Evolutionary conservation across 2,797 vertebrate species (phyloP).

Genomic region (Vireo griseus): DNA sequence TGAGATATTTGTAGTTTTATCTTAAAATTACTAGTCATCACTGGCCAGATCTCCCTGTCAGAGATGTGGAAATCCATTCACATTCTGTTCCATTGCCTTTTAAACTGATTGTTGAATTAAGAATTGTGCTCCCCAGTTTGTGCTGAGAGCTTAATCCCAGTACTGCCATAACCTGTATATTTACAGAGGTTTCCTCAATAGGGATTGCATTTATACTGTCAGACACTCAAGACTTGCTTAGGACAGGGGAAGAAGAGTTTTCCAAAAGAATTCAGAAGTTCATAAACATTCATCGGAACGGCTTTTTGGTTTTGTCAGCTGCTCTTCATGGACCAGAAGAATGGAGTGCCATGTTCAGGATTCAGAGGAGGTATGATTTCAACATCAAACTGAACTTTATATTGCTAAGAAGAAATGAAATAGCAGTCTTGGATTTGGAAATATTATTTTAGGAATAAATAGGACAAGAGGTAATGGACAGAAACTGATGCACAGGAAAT

Average conservation of each 20-base stretch:
- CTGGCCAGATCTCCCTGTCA: not conserved
- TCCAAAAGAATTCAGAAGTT: constrained; percentile 80
- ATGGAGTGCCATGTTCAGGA: constrained; percentile 75
- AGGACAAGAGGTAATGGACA: not conserved
- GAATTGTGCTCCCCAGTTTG: not conserved
- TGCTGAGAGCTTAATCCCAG: not conserved
- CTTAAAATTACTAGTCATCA: not conserved
- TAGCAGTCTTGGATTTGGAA: not conserved
- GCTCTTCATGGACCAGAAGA: constrained; percentile 82
- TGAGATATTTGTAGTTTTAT: not conserved
- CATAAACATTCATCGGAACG: constrained; percentile 85
- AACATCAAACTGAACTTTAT: not conserved
- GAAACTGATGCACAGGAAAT: not conserved
- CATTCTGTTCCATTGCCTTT: not conserved
- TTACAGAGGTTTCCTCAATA: constrained; percentile 48
- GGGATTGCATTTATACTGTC: constrained; percentile 89
- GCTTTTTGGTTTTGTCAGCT: constrained; percentile 85
- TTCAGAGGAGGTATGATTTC: constrained; percentile 86
- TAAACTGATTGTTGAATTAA: not conserved
- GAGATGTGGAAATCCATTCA: not conserved
- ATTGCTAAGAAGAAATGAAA: not conserved
- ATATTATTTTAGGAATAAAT: constrained; percentile 14
- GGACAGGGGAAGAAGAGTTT: constrained; percentile 67
- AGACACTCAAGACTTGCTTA: constrained; percentile 75
- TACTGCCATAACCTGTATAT: not conserved